Evolutionary conservation across 2,797 vertebrate species (phyloP).

Genomic region (Acridotheres tristis): DNA sequence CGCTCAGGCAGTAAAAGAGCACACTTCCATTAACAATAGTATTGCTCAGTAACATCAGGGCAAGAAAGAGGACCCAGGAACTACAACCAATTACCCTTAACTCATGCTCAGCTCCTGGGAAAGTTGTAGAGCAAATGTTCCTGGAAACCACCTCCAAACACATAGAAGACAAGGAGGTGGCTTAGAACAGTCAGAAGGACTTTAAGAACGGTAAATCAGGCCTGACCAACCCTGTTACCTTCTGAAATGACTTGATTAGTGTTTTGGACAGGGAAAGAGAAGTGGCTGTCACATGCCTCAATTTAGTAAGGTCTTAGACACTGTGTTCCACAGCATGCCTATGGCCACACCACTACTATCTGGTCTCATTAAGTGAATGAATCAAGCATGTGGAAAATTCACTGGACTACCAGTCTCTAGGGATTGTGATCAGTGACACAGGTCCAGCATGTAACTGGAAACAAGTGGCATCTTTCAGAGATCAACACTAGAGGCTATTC

Average conservation of each 20-base stretch:
- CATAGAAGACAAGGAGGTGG: neutral
- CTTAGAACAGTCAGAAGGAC: neutral
- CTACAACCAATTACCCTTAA: neutral
- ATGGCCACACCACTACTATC: neutral
- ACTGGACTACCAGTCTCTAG: neutral
- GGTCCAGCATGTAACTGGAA: neutral
- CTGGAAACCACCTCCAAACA: neutral
- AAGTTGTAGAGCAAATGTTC: neutral
- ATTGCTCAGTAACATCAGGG: neutral
- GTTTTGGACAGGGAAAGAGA: neutral
- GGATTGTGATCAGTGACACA: neutral
- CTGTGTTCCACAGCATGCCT: neutral
- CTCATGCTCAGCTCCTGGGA: neutral
- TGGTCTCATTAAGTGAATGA: neutral
- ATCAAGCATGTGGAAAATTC: neutral
- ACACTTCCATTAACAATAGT: neutral
- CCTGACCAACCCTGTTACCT: rapidly evolving
- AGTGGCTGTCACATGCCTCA: neutral
- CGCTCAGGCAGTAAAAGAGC: neutral
- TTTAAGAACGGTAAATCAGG: neutral
- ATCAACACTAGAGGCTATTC: rapidly evolving
- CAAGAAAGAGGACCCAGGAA: neutral
- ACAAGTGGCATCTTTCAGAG: neutral
- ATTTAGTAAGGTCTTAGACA: neutral
- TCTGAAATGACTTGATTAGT: neutral